Conservation (phyloP, 2,797 vertebrate genomes). For the Graptemys geographica region DNA sequence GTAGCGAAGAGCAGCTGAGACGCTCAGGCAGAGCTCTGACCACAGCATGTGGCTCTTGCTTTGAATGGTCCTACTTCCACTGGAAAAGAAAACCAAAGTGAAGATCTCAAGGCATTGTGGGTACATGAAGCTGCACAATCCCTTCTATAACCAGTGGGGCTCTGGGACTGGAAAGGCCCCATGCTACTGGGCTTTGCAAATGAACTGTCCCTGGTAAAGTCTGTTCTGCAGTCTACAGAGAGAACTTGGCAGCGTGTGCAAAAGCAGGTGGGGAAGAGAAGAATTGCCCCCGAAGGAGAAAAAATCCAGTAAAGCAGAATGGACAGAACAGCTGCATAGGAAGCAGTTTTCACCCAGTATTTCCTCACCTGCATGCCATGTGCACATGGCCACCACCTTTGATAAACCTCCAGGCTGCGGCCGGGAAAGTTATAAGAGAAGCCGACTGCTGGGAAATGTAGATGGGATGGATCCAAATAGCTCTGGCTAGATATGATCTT, state of each 20-base stretch:
- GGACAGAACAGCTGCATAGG: background rate
- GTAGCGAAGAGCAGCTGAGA: constrained; percentile 19
- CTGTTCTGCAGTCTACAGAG: background rate
- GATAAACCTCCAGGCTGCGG: background rate
- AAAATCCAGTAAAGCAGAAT: background rate
- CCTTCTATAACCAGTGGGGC: background rate
- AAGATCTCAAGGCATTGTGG: background rate
- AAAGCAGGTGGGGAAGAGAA: no score
- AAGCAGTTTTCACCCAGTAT: background rate
- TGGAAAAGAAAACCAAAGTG: background rate
- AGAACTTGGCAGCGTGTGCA: background rate
- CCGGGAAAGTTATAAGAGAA: background rate
- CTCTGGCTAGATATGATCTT: background rate
- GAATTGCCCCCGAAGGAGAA: background rate
- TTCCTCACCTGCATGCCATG: background rate
- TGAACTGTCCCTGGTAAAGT: background rate
- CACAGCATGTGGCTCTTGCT: no score
- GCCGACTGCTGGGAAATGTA: background rate
- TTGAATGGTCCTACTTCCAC: background rate
- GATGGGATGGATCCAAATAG: background rate
- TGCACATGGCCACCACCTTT: accelerated
- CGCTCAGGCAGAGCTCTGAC: background rate
- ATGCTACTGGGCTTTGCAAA: background rate
- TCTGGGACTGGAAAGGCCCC: background rate
- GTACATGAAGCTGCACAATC: no score